phyloP scores from a whole-genome alignment of 2,113 vertebrate genomes.

The Dasyurus viverrinus region DNA sequence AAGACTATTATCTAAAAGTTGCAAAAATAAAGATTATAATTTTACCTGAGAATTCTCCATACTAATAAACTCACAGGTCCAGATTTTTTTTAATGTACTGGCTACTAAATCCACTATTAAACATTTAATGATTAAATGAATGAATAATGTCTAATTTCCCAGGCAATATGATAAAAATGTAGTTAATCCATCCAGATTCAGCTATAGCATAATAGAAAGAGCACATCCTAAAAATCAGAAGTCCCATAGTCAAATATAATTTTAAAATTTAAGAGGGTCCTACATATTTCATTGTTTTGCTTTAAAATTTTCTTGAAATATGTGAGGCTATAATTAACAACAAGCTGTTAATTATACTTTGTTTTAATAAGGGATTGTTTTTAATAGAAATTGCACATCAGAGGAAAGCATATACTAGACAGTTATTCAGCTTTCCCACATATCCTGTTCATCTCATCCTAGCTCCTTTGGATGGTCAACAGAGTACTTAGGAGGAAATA shows the following conservation, averaged over 20 bases:
- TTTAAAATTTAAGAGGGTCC: not conserved
- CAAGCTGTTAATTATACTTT: not conserved
- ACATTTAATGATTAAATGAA: not conserved
- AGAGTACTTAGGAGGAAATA: not conserved
- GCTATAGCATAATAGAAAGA: not conserved
- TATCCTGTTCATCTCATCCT: not conserved
- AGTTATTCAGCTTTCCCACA: not conserved
- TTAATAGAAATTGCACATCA: not conserved
- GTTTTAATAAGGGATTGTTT: not conserved
- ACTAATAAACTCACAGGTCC: not conserved
- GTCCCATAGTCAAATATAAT: not conserved
- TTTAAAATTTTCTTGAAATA: not conserved
- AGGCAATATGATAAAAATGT: not conserved
- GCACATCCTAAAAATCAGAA: not conserved
- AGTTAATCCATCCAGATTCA: not conserved
- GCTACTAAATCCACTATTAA: not conserved
- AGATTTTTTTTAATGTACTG: not conserved
- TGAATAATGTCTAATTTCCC: not conserved
- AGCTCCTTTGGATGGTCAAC: not conserved
- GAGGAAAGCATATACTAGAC: not conserved
- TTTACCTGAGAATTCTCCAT: not conserved
- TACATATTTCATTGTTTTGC: not conserved
- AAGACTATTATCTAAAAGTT: not conserved
- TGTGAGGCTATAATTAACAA: not conserved
- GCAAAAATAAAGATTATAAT: not conserved